Base-by-base conservation (phyloP, 1,140 invertebrate genomes). In the Ceratoteleas bidentatus region DNA sequence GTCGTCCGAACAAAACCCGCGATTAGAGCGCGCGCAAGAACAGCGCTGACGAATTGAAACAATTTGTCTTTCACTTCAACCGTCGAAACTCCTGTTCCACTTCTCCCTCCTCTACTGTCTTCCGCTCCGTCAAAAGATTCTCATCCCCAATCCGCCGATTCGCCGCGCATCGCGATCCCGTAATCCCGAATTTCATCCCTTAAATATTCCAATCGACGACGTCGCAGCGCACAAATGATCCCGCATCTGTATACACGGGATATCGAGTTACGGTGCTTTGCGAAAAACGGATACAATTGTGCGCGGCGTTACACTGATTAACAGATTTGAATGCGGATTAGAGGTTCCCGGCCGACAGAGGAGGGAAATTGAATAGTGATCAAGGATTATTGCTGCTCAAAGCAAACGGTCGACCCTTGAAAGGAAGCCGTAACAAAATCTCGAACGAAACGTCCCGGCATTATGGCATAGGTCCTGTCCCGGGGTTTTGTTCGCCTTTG, bases 401-500 rank as follows among this genome's bases (percentile, higher is more conserved):
- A 70, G 75, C 75, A 52, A 78, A 70, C 58, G 62, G 52, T 65
- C 65, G 75, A 70, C 58, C 75, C 65, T 77, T 13, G 66, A 78
- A 58, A 77, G 65, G 74, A 77, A 78, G 64, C 75, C 75, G 75
- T 70, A 64, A 62, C 75, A 58, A 70, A 69, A 70, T 78, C 56
- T 58, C 40, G 53, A 53, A 54, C 60, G 47, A 65, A 58, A 74
- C 11, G 15, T 43, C 38, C 38, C 13, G 60, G 70, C 40, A 64
- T 64, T 64, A 52, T 53, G 52, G 52, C 57, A 4, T 8, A 75
- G 73, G 65, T 68, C 74, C 64, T 69, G 34, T 69, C 40, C 40
- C 53, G 50, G 50, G 65, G 47, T 66, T 72, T 65, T 69, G 65
- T 78, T 60, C 66, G 16, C 66, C 49, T 72, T 72, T 82, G 73